Evolutionary conservation across 1,140 invertebrate species (phyloP).

Genomic region (Elymnias hypermnestra): DNA sequence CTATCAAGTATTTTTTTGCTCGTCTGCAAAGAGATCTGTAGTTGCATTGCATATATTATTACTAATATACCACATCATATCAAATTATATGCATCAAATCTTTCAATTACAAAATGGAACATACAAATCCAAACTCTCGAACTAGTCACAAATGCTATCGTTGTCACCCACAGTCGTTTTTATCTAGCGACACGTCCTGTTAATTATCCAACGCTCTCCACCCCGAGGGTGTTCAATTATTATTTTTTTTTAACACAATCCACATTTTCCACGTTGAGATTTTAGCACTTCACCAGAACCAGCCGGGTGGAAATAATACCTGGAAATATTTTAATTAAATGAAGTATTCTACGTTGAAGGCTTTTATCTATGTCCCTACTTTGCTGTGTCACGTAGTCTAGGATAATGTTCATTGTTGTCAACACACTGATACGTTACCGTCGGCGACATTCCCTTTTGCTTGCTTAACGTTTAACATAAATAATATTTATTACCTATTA

Average conservation of each 20-base stretch:
- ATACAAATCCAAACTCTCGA: conserved; percentile 10
- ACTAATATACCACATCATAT: too few species aligned
- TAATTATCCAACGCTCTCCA: conserved; percentile 69
- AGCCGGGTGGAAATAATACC: conserved; percentile 59
- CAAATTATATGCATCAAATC: neutral
- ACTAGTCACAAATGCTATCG: conserved; percentile 24
- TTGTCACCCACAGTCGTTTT: conserved; percentile 64
- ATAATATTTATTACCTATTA: too few species aligned
- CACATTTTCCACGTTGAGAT: conserved; percentile 62
- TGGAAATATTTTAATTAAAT: conserved; percentile 65
- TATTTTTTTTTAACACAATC: conserved; percentile 63
- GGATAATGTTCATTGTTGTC: conserved; percentile 37
- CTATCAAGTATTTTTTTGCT: too few species aligned
- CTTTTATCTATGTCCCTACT: conserved; percentile 21
- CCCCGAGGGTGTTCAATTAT: conserved; percentile 67
- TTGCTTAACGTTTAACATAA: neutral
- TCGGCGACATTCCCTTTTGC: conserved; percentile 10
- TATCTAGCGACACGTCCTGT: conserved; percentile 70
- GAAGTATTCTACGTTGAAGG: conserved; percentile 40
- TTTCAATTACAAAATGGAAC: neutral
- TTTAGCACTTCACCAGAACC: conserved; percentile 70
- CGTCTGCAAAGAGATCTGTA: too few species aligned
- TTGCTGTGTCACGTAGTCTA: conserved; percentile 7
- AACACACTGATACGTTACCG: conserved; percentile 21
- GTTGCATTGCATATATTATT: too few species aligned